Evolutionary conservation across 2,797 vertebrate genomes (phyloP), one percentile per base, ranked within the genome.

Genomic region (Phoxinus dragarum): DNA sequence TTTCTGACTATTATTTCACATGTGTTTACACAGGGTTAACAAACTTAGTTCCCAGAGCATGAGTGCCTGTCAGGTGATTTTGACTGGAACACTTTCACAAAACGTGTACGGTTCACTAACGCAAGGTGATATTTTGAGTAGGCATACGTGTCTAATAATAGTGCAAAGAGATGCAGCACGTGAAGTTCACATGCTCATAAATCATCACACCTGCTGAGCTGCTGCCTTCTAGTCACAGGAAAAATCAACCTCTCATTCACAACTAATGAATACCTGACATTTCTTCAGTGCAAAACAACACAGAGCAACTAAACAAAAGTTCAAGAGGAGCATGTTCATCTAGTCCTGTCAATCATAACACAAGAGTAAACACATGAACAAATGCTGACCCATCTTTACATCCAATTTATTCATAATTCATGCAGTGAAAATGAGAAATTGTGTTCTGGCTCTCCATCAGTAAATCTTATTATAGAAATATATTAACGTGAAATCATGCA

Each of bases 101-200:
- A 56, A 76, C 74, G 36, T 54, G 49, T 11, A 2, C 49, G 52
- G 19, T 16, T 76, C 74, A 38, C 52, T n/a, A 16, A 76, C 12
- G 11, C 52, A 76, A 76, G 74, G 36, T n/a, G 52, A 56, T 76
- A 56, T 76, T 56, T 38, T 54, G 21, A 75, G 52, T 6, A n/a
- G n/a, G n/a, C n/a, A n/a, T n/a, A 34, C 6, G 34, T 8, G 34
- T 40, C 74, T 76, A 76, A 76, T 38, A 56, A 56, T 76, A 76
- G 74, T 38, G 74, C 12, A 36, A 56, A 76, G 19, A 23, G 49
- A 56, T 56, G 34, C 47, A 36, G 47, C 47, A 12, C 17, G 12
- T 44, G 44, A 47, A 49, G 16, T 73, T 8, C 44, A 19, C 8
- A 16, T 5, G 10, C 49, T 76, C 34, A 16, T n/a, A 38, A 76